Percentiles rank a stretch among this genome's conserved stretches.
Conservation (phyloP, 2,113 vertebrate species). For the Euleptes europaea region DNA sequence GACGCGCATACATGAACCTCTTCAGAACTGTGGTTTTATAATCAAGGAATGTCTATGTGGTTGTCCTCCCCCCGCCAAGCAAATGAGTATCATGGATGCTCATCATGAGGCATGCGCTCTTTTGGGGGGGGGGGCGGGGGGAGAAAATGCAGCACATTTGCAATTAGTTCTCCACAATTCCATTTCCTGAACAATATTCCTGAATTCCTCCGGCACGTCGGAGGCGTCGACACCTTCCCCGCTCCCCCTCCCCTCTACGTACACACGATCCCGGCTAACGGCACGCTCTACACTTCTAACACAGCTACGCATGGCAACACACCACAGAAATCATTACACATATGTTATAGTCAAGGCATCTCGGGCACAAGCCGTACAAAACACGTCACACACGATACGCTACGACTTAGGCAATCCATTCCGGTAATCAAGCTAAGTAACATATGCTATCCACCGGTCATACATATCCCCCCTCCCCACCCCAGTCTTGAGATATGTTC, state of each 20-base stretch:
- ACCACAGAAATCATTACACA: slow-evolving; percentile 61
- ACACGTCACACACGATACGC: slow-evolving; percentile 59
- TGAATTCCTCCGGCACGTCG: slow-evolving; percentile 52
- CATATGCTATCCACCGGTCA: slow-evolving; percentile 45
- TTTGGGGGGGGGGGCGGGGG: too few relatives aligned
- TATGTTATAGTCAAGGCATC: slow-evolving; percentile 57
- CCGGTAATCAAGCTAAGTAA: slow-evolving; percentile 45
- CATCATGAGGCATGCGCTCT: slow-evolving; percentile 38
- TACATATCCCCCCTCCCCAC: slow-evolving; percentile 38
- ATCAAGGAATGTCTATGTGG: background rate
- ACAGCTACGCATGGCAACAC: slow-evolving; percentile 64
- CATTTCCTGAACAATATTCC: slow-evolving; percentile 61
- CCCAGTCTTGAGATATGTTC: background rate
- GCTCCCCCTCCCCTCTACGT: slow-evolving; percentile 43
- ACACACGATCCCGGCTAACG: slow-evolving; percentile 66
- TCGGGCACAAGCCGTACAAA: slow-evolving; percentile 60
- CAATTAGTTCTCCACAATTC: slow-evolving; percentile 59
- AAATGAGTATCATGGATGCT: slow-evolving; percentile 31
- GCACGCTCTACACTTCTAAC: slow-evolving; percentile 68
- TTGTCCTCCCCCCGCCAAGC: slow-evolving; percentile 6
- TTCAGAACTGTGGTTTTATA: slow-evolving; percentile 15
- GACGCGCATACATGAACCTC: background rate
- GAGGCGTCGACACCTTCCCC: slow-evolving; percentile 26
- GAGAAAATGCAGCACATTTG: slow-evolving; percentile 41
- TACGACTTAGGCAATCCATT: slow-evolving; percentile 45